Percentiles rank a stretch among this genome's conserved stretches.
Conservation (phyloP, 2,888 invertebrate genomes). For the Meganola albula region DNA sequence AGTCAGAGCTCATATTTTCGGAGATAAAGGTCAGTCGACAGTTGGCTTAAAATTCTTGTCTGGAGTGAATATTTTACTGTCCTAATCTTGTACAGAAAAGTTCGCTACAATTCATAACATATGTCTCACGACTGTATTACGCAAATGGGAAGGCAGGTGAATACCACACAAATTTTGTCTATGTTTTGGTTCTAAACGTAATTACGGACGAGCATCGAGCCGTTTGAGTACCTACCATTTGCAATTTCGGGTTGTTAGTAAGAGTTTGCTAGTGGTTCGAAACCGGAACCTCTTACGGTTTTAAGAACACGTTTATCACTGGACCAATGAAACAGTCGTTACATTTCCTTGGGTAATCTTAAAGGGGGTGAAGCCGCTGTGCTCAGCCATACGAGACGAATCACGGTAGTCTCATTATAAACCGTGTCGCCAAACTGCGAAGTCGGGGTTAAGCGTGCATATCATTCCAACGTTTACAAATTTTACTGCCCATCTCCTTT, state of each 20-base stretch:
- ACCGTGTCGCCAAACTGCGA: slow-evolving; percentile 46
- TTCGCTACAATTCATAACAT: too few relatives aligned
- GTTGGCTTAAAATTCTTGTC: slow-evolving; percentile 17
- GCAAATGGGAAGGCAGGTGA: too few relatives aligned
- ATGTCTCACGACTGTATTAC: too few relatives aligned
- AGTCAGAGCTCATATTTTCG: slow-evolving; percentile 23
- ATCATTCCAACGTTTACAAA: slow-evolving; percentile 70
- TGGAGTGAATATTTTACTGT: slow-evolving; percentile 17
- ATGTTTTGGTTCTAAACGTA: too few relatives aligned
- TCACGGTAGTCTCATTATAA: slow-evolving; percentile 56
- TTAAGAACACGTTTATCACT: too few relatives aligned
- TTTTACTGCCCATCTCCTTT: slow-evolving; percentile 69
- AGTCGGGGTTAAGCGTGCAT: slow-evolving; percentile 67
- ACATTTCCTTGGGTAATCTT: slow-evolving; percentile 32
- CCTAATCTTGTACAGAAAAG: slow-evolving; percentile 5
- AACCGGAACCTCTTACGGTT: too few relatives aligned
- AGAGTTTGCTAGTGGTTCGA: too few relatives aligned
- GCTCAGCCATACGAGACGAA: slow-evolving; percentile 46
- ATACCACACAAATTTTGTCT: too few relatives aligned
- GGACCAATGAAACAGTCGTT: too few relatives aligned
- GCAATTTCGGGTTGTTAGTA: too few relatives aligned
- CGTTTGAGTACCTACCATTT: too few relatives aligned
- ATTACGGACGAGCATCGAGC: too few relatives aligned
- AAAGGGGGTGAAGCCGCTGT: slow-evolving; percentile 19
- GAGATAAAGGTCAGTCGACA: slow-evolving; percentile 16